Base-by-base conservation (phyloP, 2,888 invertebrate genomes). In the Cheilosia vernalis region DNA sequence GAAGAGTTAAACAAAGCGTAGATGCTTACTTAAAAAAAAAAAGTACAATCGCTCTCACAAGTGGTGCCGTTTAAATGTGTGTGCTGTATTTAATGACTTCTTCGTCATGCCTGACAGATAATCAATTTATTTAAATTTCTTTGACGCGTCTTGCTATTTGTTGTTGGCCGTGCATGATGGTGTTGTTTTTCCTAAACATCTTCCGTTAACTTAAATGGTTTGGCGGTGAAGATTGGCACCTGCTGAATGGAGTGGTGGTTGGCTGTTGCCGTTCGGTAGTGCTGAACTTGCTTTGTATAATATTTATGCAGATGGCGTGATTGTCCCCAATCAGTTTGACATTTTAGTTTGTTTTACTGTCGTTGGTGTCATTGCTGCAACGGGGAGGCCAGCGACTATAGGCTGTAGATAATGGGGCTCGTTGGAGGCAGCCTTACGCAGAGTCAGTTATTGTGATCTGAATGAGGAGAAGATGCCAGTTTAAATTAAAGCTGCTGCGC, bases 51-150 rank as follows among this genome's bases (percentile, higher is more conserved):
- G 33, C 47, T 24, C 24, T 55, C 33, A 44, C 19, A 77, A 55
- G 77, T 74, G 63, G 47, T 73, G 47, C 44, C 83, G 55, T 42
- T 61, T 73, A 69, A 58, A 49, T 55, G 47, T 80, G 74, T 74
- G 51, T 58, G 64, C 27, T 64, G 74, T n/a, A 66, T 60, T 76
- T 85, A 81, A 81, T 85, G 84, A 61, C 60, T 85, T 66, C 70
- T 76, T 72, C 76, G 85, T 85, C 85, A 85, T 70, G 85, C 56
- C 72, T 72, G 85, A 85, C 81, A 81, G 70, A 85, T 85, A 81
- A 81, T 85, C 85, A 81, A 85, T 85, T 85, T 85, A 85, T 85
- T 85, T 81, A 85, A 85, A 85, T 81, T 60, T 84, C 49, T 73
- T 83, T 79, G 83, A 79, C 67, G 73, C 79, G 78, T 67, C 61